These are phyloP conservation scores for Cydia fagiglandana DNA, from an alignment of 1,140 invertebrate species.

Conservation along the genomic window DNA sequence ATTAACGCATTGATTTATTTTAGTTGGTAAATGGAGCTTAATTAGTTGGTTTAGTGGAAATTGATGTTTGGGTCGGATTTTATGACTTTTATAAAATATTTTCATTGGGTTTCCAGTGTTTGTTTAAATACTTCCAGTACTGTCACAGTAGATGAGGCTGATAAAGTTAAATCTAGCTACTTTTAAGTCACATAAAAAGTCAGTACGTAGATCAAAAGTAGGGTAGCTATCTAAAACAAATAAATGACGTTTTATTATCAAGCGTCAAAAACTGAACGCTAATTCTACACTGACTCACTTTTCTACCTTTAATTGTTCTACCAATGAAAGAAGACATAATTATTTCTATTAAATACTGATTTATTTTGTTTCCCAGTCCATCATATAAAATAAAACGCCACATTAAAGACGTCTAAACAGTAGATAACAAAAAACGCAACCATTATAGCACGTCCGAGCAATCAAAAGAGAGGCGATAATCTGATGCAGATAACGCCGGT, in stretches of 20 bases:
- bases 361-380: background rate
- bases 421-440: slow-evolving; percentile 25
- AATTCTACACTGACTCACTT: too few relatives aligned
- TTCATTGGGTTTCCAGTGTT: background rate
- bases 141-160: too few relatives aligned
- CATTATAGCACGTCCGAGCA: slow-evolving; percentile 28
- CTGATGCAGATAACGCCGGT: slow-evolving; percentile 61
- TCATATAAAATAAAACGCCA: background rate
- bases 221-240: too few relatives aligned
- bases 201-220: too few relatives aligned
- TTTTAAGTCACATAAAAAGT: too few relatives aligned
- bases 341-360: background rate
- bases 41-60: background rate
- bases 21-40: slow-evolving; percentile 49
- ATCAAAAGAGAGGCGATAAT: slow-evolving; percentile 43
- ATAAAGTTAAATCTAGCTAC: too few relatives aligned
- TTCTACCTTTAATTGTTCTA: too few relatives aligned
- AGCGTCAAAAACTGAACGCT: too few relatives aligned
- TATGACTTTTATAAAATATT: background rate
- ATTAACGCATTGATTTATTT: slow-evolving; percentile 38
- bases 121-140: too few relatives aligned
- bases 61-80: background rate
- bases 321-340: too few relatives aligned
- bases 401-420: background rate
- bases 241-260: too few relatives aligned